These are phyloP conservation scores for Apotomis turbidana DNA, from an alignment of 2,888 invertebrate genomes.

Conservation along the genomic window DNA sequence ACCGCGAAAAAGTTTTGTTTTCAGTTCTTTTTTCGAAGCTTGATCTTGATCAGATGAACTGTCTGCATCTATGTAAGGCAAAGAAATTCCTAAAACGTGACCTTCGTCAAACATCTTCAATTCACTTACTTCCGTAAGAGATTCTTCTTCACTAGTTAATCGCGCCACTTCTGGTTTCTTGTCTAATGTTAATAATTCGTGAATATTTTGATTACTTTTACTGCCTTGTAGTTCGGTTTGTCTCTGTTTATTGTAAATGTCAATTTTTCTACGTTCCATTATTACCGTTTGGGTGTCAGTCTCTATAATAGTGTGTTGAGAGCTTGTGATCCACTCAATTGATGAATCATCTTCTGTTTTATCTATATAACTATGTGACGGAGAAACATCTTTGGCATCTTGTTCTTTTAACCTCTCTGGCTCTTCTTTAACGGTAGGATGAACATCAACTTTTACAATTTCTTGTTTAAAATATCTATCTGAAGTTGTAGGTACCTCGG, in stretches of 20 bases:
- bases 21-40: conserved; percentile 60
- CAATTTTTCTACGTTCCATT: conserved; percentile 84
- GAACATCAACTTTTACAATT: conserved; percentile 78
- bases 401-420: conserved; percentile 46
- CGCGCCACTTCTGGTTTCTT: conserved; percentile 78
- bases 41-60: conserved; percentile 81
- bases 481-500: conserved; percentile 61
- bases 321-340: conserved; percentile 77
- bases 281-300: conserved; percentile 86
- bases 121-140: conserved; percentile 86
- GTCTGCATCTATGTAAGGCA: conserved; percentile 81
- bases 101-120: conserved; percentile 82
- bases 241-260: conserved; percentile 83
- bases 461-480: conserved; percentile 80
- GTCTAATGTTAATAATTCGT: conserved; percentile 63
- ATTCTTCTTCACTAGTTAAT: conserved; percentile 87
- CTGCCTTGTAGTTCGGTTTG: conserved; percentile 75
- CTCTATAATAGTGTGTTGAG: conserved; percentile 75
- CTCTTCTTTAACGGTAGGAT: conserved; percentile 63
- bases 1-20: conserved; percentile 71
- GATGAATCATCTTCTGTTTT: conserved; percentile 78
- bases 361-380: conserved; percentile 72
- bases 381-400: conserved; percentile 64
- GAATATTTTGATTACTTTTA: conserved; percentile 70
- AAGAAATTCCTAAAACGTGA: conserved; percentile 75